Percentiles rank a stretch among this genome's conserved stretches.
These are phyloP conservation scores for Thaleichthys pacificus DNA, from an alignment of 2,797 vertebrate genomes.

Conservation along the genomic window DNA sequence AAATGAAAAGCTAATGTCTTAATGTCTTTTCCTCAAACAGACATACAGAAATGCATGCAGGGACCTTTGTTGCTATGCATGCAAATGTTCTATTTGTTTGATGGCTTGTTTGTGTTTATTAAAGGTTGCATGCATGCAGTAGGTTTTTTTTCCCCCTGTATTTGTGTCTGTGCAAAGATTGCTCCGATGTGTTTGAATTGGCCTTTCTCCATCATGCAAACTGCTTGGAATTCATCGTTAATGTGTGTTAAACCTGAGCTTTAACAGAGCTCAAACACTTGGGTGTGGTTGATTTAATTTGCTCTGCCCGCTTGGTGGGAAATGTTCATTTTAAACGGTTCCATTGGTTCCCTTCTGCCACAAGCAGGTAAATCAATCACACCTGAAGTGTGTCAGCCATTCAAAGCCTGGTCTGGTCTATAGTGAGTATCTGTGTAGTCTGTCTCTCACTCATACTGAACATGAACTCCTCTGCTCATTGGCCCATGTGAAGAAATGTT, in stretches of 20 bases:
- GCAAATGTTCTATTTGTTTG: background rate
- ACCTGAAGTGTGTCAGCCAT: background rate
- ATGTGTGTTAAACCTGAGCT: background rate
- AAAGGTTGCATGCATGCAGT: background rate
- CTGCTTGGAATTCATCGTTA: background rate
- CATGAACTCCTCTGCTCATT: slow-evolving; percentile 31
- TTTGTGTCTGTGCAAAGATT: background rate
- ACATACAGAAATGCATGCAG: background rate
- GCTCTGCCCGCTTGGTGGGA: background rate
- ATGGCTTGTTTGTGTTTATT: background rate
- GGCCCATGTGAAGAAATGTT: slow-evolving; percentile 17
- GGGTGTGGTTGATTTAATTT: background rate
- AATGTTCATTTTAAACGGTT: background rate
- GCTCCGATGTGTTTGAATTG: background rate
- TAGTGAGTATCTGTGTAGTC: slow-evolving; percentile 11
- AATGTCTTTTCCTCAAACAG: background rate
- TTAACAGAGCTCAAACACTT: background rate
- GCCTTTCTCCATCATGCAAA: slow-evolving; percentile 19
- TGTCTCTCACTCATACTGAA: slow-evolving; percentile 22
- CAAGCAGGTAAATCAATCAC: background rate
- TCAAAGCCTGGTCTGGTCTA: background rate
- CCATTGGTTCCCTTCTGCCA: background rate
- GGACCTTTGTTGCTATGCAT: background rate
- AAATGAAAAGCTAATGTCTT: too few species aligned
- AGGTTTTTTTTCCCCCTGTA: background rate